Percentiles rank a stretch among this genome's conserved stretches.
These are phyloP conservation scores for Lutraria lutraria DNA, from an alignment of 2,888 invertebrate species.

Conservation along the genomic window DNA sequence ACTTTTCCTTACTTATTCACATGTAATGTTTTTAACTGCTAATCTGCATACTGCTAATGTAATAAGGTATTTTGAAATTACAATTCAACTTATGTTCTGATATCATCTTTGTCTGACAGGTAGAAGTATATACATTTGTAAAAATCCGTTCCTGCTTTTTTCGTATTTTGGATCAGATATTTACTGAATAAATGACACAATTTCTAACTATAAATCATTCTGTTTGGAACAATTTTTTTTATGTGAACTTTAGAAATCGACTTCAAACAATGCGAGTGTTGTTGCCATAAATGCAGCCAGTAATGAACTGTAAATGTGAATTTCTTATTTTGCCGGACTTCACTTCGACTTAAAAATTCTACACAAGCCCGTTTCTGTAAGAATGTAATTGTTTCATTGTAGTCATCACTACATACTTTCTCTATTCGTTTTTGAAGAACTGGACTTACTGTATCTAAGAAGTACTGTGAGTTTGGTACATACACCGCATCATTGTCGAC, in stretches of 20 bases:
- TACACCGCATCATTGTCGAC: conserved; percentile 50
- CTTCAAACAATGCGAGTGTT: neutral
- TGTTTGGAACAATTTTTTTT: neutral
- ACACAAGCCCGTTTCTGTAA: conserved; percentile 15
- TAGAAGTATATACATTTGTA: no score
- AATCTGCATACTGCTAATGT: no score
- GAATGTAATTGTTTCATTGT: neutral
- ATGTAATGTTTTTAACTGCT: no score
- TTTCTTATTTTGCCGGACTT: conserved; percentile 5
- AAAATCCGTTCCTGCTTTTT: no score
- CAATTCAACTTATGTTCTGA: no score
- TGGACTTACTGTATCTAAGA: conserved; percentile 26
- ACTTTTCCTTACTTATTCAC: no score
- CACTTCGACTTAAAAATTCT: conserved; percentile 22
- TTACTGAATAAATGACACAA: no score
- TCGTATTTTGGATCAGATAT: no score
- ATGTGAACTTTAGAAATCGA: neutral
- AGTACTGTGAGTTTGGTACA: conserved; percentile 59
- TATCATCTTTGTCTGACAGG: no score
- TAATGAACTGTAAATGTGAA: conserved; percentile 39
- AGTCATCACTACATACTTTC: neutral
- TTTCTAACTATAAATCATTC: neutral
- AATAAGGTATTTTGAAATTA: no score
- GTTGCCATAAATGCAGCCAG: conserved; percentile 28
- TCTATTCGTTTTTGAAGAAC: neutral